These are phyloP conservation scores for Solenopsis fugax DNA, from an alignment of 1,140 invertebrate genomes.

Conservation along the genomic window DNA sequence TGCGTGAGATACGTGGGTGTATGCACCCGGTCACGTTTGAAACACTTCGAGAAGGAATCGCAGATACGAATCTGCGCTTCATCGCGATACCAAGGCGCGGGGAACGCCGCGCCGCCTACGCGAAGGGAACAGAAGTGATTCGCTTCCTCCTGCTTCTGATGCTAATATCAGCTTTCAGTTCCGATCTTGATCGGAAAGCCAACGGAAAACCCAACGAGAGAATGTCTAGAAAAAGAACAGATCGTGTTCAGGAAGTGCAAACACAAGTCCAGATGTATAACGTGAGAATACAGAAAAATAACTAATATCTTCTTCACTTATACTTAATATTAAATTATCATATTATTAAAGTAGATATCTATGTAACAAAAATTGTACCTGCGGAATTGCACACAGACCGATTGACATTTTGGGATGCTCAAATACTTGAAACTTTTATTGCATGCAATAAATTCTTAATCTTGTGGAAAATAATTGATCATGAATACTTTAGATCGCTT, in stretches of 20 bases:
- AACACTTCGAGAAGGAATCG: conserved; percentile 64
- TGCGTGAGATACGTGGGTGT: conserved; percentile 49
- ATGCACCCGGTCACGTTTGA: conserved; percentile 67
- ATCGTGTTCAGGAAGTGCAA: conserved; percentile 34
- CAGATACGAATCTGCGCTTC: conserved; percentile 63
- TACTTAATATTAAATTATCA: not conserved
- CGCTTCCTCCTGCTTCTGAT: conserved; percentile 54
- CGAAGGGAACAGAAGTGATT: conserved; percentile 65
- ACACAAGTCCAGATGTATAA: not conserved
- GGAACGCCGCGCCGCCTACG: conserved; percentile 16
- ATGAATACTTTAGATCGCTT: not conserved
- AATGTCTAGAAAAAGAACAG: conserved; percentile 31
- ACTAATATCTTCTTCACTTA: not conserved
- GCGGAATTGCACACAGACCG: not conserved
- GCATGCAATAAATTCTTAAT: not conserved
- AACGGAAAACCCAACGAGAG: conserved; percentile 26
- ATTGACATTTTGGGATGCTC: not conserved
- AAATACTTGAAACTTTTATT: not conserved
- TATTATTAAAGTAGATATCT: not conserved
- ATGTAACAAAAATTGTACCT: not conserved
- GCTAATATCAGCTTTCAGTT: conserved; percentile 50
- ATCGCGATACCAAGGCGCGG: conserved; percentile 10
- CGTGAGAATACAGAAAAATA: not conserved
- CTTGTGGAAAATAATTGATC: not conserved
- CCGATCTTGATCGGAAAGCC: conserved; percentile 62